Base-by-base conservation (phyloP, 2,888 invertebrate species). In the Beris morrisii region DNA sequence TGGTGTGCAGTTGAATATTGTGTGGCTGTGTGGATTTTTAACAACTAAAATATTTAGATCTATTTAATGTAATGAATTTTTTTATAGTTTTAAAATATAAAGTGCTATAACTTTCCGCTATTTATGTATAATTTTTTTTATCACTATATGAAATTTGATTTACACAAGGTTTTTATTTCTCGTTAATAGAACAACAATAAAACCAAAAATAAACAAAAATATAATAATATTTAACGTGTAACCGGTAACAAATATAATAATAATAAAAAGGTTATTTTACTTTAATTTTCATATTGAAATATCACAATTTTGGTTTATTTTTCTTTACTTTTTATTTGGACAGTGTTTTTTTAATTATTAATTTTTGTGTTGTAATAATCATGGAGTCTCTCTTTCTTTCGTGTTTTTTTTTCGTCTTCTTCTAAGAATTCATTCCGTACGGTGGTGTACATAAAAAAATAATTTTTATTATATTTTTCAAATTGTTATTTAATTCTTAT, bases 301-400 rank as follows among this genome's bases (percentile, higher is more conserved):
- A 58, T 58, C 58, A 58, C 58, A 58, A 44, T 58, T 58, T 58
- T 58, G 58, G 46, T 58, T 58, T 45, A 58, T 58, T 58, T 58
- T 58, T 45, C 45, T 38, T 38, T 6, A 58, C 44, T 58, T 28
- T 58, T 38, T 58, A 45, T 28, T 44, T 58, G 58, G 45, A 58
- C 58, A 58, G 58, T 45, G 30, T 56, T 43, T 6, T 28, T 28
- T 52, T 22, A 15, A 50, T 12, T 13, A 38, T n/a, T n/a, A 43
- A 5, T 38, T 56, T 43, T 43, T n/a, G 9, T 56, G 32, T 13
- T 38, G 7, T 43, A 15, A 43, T 56, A 56, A 56, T n/a, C 56
- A 22, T 43, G 43, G 13, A 15, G 31, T 13, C 15, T 15, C 56
- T 54, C 38, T 56, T 56, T 4, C 15, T 56, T 46, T 13, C 2